Conservation (phyloP, 2,113 vertebrate species). For the Nycticryphes semicollaris region DNA sequence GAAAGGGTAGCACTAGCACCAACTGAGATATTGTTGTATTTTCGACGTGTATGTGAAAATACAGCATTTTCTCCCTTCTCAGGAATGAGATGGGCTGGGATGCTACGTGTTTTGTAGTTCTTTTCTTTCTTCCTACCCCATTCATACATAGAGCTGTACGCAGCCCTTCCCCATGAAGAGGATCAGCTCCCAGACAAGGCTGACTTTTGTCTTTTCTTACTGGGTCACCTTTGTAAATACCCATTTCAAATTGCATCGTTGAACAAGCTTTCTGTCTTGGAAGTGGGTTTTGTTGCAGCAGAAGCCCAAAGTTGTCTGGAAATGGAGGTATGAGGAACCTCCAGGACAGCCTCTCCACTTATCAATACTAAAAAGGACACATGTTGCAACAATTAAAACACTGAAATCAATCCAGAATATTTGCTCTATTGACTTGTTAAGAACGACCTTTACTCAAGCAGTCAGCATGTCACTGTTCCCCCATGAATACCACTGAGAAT, state of each 20-base stretch:
- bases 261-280: not conserved
- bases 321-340: not conserved
- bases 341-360: not conserved
- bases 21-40: not conserved
- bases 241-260: not conserved
- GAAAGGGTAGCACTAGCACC: not conserved
- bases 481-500: not conserved
- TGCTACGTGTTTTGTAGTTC: not conserved
- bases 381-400: conserved; percentile 37
- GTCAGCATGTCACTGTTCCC: not conserved
- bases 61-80: not conserved
- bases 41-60: not conserved
- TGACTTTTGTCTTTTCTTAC: not conserved
- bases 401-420: conserved; percentile 43
- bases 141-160: fast-evolving
- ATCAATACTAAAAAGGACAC: conserved; percentile 8
- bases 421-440: conserved; percentile 33
- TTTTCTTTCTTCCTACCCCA: not conserved
- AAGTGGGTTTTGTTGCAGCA: not conserved
- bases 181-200: not conserved
- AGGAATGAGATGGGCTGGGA: not conserved
- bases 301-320: not conserved
- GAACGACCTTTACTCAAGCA: not conserved
- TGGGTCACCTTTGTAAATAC: not conserved
- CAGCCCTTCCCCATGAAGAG: not conserved